These are phyloP conservation scores for Aphodius granarius DNA, from an alignment of 2,888 invertebrate genomes.

Conservation along the genomic window DNA sequence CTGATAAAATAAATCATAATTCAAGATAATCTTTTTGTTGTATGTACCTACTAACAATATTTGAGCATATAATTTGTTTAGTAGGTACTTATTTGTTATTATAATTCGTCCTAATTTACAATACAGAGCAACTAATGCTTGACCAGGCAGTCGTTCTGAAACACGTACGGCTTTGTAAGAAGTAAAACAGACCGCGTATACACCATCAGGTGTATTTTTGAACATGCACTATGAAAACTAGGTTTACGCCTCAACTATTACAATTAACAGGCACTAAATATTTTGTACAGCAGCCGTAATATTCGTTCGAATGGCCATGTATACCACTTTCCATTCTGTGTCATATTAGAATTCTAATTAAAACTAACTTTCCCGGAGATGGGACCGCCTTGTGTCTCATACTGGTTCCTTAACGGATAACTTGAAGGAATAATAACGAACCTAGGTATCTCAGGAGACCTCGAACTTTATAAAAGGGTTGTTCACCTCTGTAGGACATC, in stretches of 20 bases:
- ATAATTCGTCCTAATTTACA: background rate
- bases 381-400: background rate
- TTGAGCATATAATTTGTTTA: too few species aligned
- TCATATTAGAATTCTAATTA: background rate
- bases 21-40: too few species aligned
- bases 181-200: background rate
- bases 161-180: background rate
- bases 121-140: background rate
- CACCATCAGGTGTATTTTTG: background rate
- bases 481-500: background rate
- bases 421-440: background rate
- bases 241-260: background rate
- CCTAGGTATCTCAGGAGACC: background rate
- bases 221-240: background rate
- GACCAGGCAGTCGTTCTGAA: background rate
- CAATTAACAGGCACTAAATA: background rate
- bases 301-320: background rate
- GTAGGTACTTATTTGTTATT: background rate
- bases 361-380: background rate
- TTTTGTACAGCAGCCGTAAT: background rate
- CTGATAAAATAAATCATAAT: too few species aligned
- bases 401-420: background rate
- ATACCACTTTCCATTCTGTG: background rate
- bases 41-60: too few species aligned
- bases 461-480: background rate